Conservation (phyloP, 1,140 invertebrate species). For the Cecropterus lyciades region DNA sequence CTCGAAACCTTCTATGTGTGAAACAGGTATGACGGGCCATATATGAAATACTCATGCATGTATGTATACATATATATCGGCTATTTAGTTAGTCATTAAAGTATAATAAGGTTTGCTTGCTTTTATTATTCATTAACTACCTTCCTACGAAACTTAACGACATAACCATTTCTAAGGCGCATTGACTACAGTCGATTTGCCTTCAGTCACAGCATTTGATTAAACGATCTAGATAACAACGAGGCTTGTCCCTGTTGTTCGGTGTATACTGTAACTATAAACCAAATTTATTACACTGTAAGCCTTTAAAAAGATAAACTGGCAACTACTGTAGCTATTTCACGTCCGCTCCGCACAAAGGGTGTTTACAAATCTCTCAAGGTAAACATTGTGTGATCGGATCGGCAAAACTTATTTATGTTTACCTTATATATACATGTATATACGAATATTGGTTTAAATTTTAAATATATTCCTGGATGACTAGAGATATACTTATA, state of each 20-base stretch:
- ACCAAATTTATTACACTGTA: slow-evolving; percentile 23
- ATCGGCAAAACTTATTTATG: slow-evolving; percentile 36
- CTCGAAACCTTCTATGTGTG: too few species aligned
- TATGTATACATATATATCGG: too few species aligned
- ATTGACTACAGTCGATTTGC: neutral
- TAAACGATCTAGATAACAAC: slow-evolving; percentile 1
- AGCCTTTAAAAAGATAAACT: slow-evolving; percentile 29
- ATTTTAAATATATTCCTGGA: too few species aligned
- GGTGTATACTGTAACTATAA: slow-evolving; percentile 13
- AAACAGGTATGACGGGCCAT: too few species aligned
- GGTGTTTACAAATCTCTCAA: slow-evolving; percentile 58
- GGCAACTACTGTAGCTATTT: slow-evolving; percentile 31
- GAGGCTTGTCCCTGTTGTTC: neutral
- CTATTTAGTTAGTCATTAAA: too few species aligned
- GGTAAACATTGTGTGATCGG: slow-evolving; percentile 57
- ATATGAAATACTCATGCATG: too few species aligned
- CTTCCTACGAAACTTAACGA: neutral
- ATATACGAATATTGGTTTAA: too few species aligned
- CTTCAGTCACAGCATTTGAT: neutral
- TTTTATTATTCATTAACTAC: neutral
- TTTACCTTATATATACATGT: neutral
- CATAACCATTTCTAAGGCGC: neutral
- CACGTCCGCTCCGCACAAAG: slow-evolving; percentile 48
- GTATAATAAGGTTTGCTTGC: neutral
- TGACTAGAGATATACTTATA: too few species aligned